Conservation (phyloP, 2,888 invertebrate species). For the Acanthococcus lagerstroemiae region DNA sequence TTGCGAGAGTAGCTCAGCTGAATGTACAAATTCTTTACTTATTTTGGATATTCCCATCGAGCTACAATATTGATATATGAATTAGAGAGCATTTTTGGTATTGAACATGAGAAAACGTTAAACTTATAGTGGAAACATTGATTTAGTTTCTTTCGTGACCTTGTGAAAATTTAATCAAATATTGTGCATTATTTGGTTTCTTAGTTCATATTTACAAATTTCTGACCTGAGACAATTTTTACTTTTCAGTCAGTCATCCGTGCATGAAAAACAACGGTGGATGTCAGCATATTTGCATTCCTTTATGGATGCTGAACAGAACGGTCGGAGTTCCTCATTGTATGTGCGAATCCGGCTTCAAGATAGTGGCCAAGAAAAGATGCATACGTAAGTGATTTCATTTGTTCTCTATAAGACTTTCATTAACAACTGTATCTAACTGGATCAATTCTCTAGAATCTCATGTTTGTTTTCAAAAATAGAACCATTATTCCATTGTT, state of each 20-base stretch:
- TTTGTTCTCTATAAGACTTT: not conserved
- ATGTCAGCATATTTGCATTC: constrained; percentile 68
- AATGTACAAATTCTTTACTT: too few species aligned
- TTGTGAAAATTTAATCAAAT: not conserved
- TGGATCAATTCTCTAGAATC: too few species aligned
- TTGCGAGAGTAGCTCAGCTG: too few species aligned
- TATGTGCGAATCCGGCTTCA: constrained; percentile 62
- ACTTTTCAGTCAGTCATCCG: constrained; percentile 48
- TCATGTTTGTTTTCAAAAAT: not conserved
- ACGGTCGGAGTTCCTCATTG: constrained; percentile 50
- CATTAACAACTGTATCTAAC: too few species aligned
- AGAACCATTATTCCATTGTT: too few species aligned
- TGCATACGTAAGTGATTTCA: constrained; percentile 50
- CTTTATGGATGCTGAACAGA: constrained; percentile 47
- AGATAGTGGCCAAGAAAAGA: constrained; percentile 48
- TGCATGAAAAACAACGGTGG: constrained; percentile 57
- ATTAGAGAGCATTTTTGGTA: too few species aligned
- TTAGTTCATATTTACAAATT: not conserved
- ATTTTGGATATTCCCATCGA: too few species aligned
- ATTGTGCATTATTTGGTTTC: not conserved
- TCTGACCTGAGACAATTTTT: constrained; percentile 6
- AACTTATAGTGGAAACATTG: too few species aligned
- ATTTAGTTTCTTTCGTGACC: too few species aligned
- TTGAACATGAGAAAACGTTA: too few species aligned
- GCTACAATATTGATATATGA: too few species aligned